Conservation (phyloP, 2,113 vertebrate species). For the Stegostoma tigrinum region DNA sequence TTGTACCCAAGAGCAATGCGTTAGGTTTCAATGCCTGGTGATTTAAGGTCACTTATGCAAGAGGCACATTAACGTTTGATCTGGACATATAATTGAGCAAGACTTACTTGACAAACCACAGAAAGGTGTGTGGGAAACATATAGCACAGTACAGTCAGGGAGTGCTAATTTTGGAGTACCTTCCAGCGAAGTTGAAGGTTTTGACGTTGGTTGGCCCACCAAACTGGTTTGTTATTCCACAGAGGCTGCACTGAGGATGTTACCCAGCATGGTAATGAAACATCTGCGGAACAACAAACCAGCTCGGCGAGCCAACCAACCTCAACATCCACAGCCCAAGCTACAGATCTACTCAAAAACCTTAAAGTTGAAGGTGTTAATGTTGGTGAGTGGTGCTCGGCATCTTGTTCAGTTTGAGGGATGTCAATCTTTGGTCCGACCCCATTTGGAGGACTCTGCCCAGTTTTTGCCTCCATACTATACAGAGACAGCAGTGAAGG, state of each 20-base stretch:
- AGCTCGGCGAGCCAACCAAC: no score
- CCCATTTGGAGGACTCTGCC: not conserved
- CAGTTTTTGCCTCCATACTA: not conserved
- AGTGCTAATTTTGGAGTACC: not conserved
- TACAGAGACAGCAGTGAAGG: not conserved
- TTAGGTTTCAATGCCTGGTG: not conserved
- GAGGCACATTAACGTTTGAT: not conserved
- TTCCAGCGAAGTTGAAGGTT: not conserved
- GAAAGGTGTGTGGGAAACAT: not conserved
- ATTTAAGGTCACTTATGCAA: not conserved
- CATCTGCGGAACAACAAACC: no score
- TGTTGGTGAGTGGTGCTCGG: not conserved
- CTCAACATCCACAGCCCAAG: no score
- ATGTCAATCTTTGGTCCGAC: not conserved
- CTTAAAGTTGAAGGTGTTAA: not conserved
- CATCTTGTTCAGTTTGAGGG: not conserved
- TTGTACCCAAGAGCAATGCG: not conserved
- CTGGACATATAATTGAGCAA: not conserved
- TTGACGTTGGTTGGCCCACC: not conserved
- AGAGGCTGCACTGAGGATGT: no score
- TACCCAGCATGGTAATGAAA: no score
- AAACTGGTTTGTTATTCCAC: no score
- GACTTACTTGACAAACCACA: not conserved
- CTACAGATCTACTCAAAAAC: no score
- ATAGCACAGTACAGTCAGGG: not conserved